Percentiles rank a stretch among this genome's conserved stretches.
Conservation (phyloP, 64 coral and sea anemone genomes). For the Stichodactyla mertensii region DNA sequence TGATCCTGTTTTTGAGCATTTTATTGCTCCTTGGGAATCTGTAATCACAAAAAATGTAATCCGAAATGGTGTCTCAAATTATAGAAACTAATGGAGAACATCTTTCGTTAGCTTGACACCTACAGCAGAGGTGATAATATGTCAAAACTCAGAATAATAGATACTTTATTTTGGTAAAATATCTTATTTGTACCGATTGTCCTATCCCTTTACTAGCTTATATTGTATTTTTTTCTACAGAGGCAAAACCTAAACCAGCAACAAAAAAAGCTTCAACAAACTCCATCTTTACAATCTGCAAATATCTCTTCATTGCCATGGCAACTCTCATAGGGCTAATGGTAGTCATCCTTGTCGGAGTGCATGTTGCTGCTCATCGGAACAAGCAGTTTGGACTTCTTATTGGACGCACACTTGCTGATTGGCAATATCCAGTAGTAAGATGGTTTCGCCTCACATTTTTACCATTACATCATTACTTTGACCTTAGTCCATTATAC, state of each 20-base stretch:
- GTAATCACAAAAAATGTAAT: too few species aligned
- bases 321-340: slow-evolving; percentile 5
- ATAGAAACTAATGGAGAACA: too few species aligned
- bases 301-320: background rate
- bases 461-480: slow-evolving; percentile 47
- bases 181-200: too few species aligned
- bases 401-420: slow-evolving; percentile 45
- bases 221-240: background rate
- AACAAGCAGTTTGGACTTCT: slow-evolving; percentile 36
- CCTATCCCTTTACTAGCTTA: background rate
- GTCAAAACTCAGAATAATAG: too few species aligned
- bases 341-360: background rate
- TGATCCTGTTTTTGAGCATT: too few species aligned
- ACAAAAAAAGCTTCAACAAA: background rate
- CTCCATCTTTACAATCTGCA: background rate
- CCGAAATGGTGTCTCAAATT: too few species aligned
- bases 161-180: too few species aligned
- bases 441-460: slow-evolving; percentile 21
- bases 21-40: too few species aligned
- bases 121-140: too few species aligned
- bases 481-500: slow-evolving; percentile 46
- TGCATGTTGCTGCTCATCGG: slow-evolving; percentile 13
- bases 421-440: slow-evolving; percentile 61
- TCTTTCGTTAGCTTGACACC: too few species aligned
- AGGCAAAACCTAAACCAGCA: background rate